phyloP scores from a whole-genome alignment of 2,113 vertebrate species.

The Pelmatolapia mariae region DNA sequence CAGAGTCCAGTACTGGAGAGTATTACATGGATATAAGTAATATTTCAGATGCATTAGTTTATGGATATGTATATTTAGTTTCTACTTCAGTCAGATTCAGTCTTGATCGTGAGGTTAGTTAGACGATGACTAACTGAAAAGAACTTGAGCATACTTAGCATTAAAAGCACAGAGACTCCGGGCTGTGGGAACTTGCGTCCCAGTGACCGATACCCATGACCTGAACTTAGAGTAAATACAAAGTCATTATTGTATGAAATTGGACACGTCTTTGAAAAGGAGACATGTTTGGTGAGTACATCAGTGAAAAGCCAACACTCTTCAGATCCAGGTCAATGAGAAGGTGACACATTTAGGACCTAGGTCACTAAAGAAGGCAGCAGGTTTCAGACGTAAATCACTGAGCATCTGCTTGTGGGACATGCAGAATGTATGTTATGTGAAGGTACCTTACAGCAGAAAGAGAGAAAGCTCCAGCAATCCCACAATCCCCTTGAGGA shows the following conservation, averaged over 20 bases:
- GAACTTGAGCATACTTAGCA: not conserved
- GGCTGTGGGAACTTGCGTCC: not conserved
- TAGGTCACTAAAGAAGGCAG: rapidly evolving
- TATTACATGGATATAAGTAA: not conserved
- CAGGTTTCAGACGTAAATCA: not conserved
- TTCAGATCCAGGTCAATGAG: not conserved
- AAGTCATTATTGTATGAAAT: not conserved
- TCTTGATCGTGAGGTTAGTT: not conserved
- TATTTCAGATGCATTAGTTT: not conserved
- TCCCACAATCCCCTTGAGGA: not conserved
- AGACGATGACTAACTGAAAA: not conserved
- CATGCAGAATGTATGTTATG: not conserved
- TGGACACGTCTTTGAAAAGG: not conserved
- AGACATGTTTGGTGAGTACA: not conserved
- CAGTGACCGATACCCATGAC: not conserved
- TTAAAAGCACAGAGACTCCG: not conserved
- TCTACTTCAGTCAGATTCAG: not conserved
- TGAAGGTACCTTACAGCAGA: not conserved
- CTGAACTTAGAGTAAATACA: not conserved
- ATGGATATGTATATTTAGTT: not conserved
- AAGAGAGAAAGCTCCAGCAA: not conserved
- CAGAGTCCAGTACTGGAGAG: not conserved
- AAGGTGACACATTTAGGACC: not conserved
- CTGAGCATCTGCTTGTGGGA: not conserved
- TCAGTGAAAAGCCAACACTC: rapidly evolving